Evolutionary conservation across 1,140 invertebrate species (phyloP), one percentile per base, ranked within the genome.

Genomic region (Patella vulgata): DNA sequence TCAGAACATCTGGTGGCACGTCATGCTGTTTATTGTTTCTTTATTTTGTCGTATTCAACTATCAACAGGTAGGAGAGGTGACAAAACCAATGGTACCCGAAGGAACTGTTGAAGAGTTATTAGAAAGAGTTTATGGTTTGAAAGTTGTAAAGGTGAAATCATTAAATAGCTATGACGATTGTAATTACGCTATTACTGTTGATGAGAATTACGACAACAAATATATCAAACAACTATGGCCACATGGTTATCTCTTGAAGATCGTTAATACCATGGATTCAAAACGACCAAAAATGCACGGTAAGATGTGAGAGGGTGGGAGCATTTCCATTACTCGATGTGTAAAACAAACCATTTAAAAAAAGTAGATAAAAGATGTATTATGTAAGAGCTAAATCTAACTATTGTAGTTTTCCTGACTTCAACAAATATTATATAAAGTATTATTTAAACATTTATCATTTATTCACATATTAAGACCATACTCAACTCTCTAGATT

Each of bases 191-290:
- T 64, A 82, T 88, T 23, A 75, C 79, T 53, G 75, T 79, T 0
- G 54, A 66, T 5, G 25, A 54, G 12, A 23, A 43, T 12, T 61
- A 59, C 21, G 66, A 61, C 30, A 80, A 81, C 56, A 70, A 67
- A 40, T 58, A 82, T 44, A 69, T 84, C 33, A 48, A 46, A 12
- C 53, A 63, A 5, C 27, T 74, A 0, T 72, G 63, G 51, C 23
- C 53, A 4, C 27, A 89, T 68, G 91, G 91, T 0, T 95, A 93
- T 72, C 89, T 93, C 11, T 82, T 95, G 30, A 95, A 95, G 84
- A 88, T 95, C 40, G 84, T 92, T 23, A 95, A 95, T 81, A 88
- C 90, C 0, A 84, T 92, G 74, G 92, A 94, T 77, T 92, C 93
- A 0, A 85, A 89, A 70, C 89, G 91, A 33, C 75, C 82, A 0